These are phyloP conservation scores for Electrona antarctica DNA, from an alignment of 2,113 vertebrate genomes.

Conservation along the genomic window DNA sequence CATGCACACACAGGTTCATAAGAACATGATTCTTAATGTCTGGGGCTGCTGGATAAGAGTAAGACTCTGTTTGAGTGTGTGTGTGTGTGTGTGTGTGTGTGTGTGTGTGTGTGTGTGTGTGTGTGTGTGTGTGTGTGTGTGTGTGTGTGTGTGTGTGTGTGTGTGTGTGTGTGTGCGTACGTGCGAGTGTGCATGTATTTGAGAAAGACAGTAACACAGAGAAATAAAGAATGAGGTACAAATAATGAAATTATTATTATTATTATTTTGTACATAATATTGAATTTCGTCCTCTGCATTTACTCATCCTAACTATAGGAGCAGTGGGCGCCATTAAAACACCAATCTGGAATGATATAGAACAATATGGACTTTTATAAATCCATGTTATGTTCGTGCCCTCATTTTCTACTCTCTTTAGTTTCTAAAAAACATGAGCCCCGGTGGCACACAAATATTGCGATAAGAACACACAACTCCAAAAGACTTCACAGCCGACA, in stretches of 20 bases:
- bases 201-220: constrained; percentile 4
- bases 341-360: neutral
- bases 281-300: no score
- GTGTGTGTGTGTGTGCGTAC: constrained; percentile 2
- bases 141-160: constrained; percentile 14
- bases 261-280: no score
- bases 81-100: neutral
- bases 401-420: neutral
- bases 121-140: neutral
- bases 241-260: neutral
- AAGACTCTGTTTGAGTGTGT: neutral
- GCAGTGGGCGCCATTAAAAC: no score
- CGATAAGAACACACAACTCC: neutral
- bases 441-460: neutral
- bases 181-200: constrained; percentile 8
- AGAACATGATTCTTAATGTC: constrained; percentile 12
- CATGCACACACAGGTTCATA: neutral
- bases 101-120: constrained; percentile 9
- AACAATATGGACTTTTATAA: constrained; percentile 24
- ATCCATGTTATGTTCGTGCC: neutral
- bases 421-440: neutral
- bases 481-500: constrained; percentile 38
- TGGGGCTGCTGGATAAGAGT: constrained; percentile 5
- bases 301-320: no score
- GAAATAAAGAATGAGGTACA: neutral